phyloP scores from a whole-genome alignment of 2,113 vertebrate genomes.

The Mastomys natalensis region DNA sequence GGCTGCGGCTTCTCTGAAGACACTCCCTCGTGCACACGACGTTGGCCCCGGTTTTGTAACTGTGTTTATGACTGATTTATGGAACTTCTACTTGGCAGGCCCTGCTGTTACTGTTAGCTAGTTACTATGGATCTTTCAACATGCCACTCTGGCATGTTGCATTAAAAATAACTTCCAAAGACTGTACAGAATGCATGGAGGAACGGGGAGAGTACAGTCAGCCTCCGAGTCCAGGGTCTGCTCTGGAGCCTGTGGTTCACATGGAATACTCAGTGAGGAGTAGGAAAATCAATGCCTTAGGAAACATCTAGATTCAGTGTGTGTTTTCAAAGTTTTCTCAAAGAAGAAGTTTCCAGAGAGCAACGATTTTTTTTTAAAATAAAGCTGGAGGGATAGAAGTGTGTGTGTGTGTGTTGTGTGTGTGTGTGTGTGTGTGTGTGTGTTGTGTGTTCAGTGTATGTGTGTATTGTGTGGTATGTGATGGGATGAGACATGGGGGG shows the following conservation, averaged over 20 bases:
- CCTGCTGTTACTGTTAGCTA: slow-evolving; percentile 81
- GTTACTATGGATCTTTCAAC: slow-evolving; percentile 84
- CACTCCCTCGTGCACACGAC: slow-evolving; percentile 71
- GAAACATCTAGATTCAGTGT: neutral
- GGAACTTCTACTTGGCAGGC: slow-evolving; percentile 81
- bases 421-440: neutral
- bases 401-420: neutral
- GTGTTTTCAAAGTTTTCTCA: slow-evolving; percentile 24
- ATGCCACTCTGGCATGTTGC: slow-evolving; percentile 82
- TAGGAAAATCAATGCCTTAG: neutral
- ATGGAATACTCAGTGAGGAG: neutral
- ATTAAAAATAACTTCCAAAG: slow-evolving; percentile 83
- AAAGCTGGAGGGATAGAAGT: neutral
- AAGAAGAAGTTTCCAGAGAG: slow-evolving; percentile 41
- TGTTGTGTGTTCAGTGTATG: neutral
- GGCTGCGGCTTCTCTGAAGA: slow-evolving; percentile 65
- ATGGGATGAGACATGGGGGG: no score
- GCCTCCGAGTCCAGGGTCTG: neutral
- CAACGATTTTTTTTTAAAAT: neutral
- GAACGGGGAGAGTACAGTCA: slow-evolving; percentile 64
- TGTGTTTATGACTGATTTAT: slow-evolving; percentile 82
- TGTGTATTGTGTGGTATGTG: neutral
- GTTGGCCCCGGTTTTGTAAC: slow-evolving; percentile 75
- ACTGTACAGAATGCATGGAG: slow-evolving; percentile 79
- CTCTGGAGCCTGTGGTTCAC: neutral